Evolutionary conservation across 1,140 invertebrate genomes (phyloP), one percentile per base, ranked within the genome.

Genomic region (Drosophila ercepeae): DNA sequence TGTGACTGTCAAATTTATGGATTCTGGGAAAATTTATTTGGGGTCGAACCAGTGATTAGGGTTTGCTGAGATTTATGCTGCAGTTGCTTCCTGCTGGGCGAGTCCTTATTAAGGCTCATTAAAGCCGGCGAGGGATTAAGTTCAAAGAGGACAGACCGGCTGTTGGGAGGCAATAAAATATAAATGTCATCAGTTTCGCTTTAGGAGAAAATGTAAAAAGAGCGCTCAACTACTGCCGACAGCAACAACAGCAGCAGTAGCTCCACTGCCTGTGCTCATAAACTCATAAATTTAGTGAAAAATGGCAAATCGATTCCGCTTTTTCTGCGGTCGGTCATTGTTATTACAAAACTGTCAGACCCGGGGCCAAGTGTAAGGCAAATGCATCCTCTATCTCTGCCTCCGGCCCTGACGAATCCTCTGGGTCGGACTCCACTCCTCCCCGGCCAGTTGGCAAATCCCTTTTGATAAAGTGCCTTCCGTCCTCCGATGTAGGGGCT

Each of bases 401-500:
- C 48, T 57, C 14, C 6, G 25, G 27, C 14, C 8, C 14, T 18
- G 14, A 14, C 39, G 39, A 42, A 42, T 42, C 39, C 39, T 18
- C 14, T 18, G 16, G 36, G 11, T 25, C 52, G 5, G 19, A 23
- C 27, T 9, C 19, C 13, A 5, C 13, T 18, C 8, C 9, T 49
- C 32, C 55, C 55, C 3, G 55, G 55, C 8, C 55, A 59, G 55
- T 63, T 58, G 50, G 71, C 68, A 88, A 88, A 88, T 88, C 82
- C 82, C 75, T 88, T 78, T 88, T 88, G 82, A 88, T 88, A 88
- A 88, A 88, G 82, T 82, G 77, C 77, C 74, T 82, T 61, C 74
- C 65, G 32, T 72, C 25, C 57, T 58, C 51, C 36, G 23, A 60
- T 21, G 50, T 36, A 27, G 34, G 23, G 21, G 36, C 51, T 54